These are phyloP conservation scores for Patella depressa DNA, from an alignment of 2,888 invertebrate genomes.

Conservation along the genomic window DNA sequence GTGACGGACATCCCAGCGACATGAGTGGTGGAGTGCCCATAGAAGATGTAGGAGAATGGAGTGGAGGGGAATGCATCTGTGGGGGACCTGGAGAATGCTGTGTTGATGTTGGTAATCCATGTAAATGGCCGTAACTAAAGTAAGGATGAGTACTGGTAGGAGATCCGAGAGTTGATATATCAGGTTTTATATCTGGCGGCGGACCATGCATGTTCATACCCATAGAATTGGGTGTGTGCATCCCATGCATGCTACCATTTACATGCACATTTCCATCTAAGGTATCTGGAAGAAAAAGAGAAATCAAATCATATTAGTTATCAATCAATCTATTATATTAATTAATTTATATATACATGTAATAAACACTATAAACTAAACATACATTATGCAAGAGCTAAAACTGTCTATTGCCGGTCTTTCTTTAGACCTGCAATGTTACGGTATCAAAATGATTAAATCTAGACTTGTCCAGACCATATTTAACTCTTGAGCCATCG, in stretches of 20 bases:
- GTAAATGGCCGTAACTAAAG: constrained; percentile 45
- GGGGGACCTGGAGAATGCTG: constrained; percentile 47
- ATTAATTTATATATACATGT: too few species aligned
- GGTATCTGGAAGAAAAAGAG: constrained; percentile 49
- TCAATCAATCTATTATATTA: too few species aligned
- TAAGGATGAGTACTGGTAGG: constrained; percentile 53
- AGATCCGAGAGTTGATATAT: constrained; percentile 51
- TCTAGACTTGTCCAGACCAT: too few species aligned
- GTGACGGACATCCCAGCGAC: constrained; percentile 57
- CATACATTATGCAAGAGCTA: too few species aligned
- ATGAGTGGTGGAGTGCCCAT: constrained; percentile 57
- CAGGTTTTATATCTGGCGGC: constrained; percentile 64
- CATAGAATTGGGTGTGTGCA: constrained; percentile 30
- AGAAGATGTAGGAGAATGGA: constrained; percentile 59
- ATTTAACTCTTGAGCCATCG: too few species aligned
- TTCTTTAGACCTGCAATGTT: too few species aligned
- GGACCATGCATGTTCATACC: constrained; percentile 42
- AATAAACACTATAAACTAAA: too few species aligned
- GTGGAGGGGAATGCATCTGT: constrained; percentile 54
- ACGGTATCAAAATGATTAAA: too few species aligned
- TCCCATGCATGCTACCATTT: constrained; percentile 43
- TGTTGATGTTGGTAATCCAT: constrained; percentile 49
- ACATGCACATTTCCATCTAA: constrained; percentile 55
- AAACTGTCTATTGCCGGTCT: too few species aligned
- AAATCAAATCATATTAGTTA: not conserved